These are phyloP conservation scores for Eremobia ochroleuca DNA, from an alignment of 2,888 invertebrate species.

Conservation along the genomic window DNA sequence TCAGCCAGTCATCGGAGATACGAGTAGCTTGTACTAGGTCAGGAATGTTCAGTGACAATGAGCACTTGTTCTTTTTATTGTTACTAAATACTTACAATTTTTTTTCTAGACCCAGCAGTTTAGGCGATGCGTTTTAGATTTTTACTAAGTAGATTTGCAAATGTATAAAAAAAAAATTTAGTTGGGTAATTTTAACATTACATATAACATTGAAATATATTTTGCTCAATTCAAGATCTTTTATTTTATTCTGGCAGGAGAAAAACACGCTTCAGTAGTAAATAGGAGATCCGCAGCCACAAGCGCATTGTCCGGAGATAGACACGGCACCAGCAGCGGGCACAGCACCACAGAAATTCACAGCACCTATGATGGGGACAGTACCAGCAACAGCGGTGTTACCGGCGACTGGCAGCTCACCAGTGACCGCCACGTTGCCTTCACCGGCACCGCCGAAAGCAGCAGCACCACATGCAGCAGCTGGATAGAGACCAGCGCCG, in stretches of 20 bases:
- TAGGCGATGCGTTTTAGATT: no score
- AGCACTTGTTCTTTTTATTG: no score
- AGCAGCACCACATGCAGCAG: not conserved
- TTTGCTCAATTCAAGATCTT: not conserved
- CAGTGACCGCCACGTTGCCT: slow-evolving; percentile 72
- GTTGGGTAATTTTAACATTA: no score
- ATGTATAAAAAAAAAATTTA: no score
- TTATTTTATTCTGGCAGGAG: not conserved
- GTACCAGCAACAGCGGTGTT: slow-evolving; percentile 23
- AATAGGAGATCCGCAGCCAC: slow-evolving; percentile 26
- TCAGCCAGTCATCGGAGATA: not conserved
- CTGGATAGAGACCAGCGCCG: not conserved
- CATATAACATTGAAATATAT: not conserved
- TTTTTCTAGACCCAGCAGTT: not conserved
- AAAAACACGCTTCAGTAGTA: not conserved
- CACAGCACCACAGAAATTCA: slow-evolving; percentile 40
- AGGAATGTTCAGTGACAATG: slow-evolving; percentile 40
- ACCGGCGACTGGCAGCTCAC: slow-evolving; percentile 63
- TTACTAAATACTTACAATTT: no score
- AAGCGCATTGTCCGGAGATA: not conserved
- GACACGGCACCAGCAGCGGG: slow-evolving; percentile 1
- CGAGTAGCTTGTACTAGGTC: slow-evolving; percentile 4
- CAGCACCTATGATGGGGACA: slow-evolving; percentile 72
- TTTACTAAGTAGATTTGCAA: no score
- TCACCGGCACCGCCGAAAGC: slow-evolving; percentile 60